A percentile compares a stretch with the other conserved stretches of the same genome.
These are phyloP conservation scores for Hypocryptadius cinnamomeus DNA, from an alignment of 2,113 vertebrate genomes.

Conservation along the genomic window DNA sequence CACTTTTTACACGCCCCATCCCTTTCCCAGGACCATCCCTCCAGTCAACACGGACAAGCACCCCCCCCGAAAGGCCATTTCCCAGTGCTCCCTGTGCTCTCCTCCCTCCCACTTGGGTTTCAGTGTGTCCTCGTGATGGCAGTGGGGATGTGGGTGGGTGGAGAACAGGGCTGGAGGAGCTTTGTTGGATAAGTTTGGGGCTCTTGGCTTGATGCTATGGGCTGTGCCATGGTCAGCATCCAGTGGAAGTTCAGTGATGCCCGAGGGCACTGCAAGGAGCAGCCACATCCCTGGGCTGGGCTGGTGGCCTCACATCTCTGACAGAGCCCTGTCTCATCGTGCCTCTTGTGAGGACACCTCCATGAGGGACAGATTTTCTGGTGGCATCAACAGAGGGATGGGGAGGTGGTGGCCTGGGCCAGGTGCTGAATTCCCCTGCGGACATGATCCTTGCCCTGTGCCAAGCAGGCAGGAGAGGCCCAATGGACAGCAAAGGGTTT, in stretches of 20 bases:
- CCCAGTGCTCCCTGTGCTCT: accelerated
- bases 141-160: accelerated
- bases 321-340: accelerated
- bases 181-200: neutral
- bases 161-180: neutral
- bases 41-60: neutral
- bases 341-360: accelerated
- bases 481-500: neutral
- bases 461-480: neutral
- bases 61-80: neutral
- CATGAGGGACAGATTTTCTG: neutral
- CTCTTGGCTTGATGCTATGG: neutral
- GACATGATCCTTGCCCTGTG: neutral
- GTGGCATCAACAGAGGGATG: neutral
- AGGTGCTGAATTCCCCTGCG: neutral
- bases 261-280: neutral
- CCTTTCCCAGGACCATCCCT: neutral
- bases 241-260: neutral
- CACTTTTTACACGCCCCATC: neutral
- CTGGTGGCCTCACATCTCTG: neutral
- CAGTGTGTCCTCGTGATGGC: accelerated
- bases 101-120: neutral
- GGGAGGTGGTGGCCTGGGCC: neutral
- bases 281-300: neutral
- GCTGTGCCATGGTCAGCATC: neutral